Evolutionary conservation across 2,113 vertebrate genomes (phyloP).

Genomic region (Platysteira castanea): DNA sequence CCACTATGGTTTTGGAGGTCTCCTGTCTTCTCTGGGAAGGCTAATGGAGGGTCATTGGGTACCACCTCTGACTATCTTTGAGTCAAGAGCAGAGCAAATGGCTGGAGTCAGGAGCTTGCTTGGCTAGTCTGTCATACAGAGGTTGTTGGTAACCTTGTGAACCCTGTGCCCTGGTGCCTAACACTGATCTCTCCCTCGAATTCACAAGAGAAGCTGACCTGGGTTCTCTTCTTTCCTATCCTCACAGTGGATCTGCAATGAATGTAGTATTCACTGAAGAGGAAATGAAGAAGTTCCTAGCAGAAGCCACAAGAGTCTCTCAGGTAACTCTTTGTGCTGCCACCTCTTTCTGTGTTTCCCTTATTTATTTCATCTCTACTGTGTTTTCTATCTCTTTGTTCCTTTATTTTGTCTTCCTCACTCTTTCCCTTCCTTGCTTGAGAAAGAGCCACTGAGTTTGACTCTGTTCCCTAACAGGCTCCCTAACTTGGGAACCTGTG

Average conservation of each 20-base stretch:
- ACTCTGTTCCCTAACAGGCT: neutral
- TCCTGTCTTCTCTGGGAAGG: neutral
- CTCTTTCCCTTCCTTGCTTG: neutral
- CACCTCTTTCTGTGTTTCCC: neutral
- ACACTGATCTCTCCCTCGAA: neutral
- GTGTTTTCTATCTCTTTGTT: neutral
- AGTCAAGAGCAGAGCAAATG: neutral
- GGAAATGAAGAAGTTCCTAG: conserved; percentile 93
- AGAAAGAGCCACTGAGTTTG: neutral
- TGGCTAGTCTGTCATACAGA: neutral
- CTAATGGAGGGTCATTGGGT: neutral
- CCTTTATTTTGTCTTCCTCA: neutral
- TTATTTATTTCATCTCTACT: neutral
- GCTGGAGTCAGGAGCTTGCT: neutral
- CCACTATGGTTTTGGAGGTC: neutral
- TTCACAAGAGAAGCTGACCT: neutral
- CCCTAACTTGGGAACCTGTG: neutral
- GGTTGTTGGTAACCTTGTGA: neutral
- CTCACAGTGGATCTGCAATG: conserved; percentile 91
- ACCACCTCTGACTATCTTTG: neutral
- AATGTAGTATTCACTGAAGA: conserved; percentile 88
- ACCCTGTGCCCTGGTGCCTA: neutral
- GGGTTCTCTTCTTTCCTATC: neutral
- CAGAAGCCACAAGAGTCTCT: conserved; percentile 90
- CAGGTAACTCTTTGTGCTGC: conserved; percentile 75